These are phyloP conservation scores for Ellobium chinense DNA, from an alignment of 2,888 invertebrate genomes.

Conservation along the genomic window DNA sequence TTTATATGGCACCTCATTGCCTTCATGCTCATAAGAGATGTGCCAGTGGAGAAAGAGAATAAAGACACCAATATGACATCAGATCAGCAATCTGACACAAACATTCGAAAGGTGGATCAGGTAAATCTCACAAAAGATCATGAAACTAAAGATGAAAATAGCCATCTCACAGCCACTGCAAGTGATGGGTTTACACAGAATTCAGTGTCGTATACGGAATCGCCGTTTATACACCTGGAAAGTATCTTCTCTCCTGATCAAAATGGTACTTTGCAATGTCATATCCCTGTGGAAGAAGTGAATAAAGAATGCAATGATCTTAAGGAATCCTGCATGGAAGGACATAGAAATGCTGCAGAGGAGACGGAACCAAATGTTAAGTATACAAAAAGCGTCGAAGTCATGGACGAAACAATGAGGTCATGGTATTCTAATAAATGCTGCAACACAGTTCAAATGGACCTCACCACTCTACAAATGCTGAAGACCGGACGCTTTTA, in stretches of 20 bases:
- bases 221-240: background rate
- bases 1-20: background rate
- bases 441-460: background rate
- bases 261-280: too few species aligned
- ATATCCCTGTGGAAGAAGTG: too few species aligned
- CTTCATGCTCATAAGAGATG: background rate
- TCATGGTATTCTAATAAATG: background rate
- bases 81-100: too few species aligned
- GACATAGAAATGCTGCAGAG: too few species aligned
- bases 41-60: too few species aligned
- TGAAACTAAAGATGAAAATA: background rate
- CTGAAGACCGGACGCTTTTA: background rate
- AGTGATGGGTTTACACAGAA: background rate
- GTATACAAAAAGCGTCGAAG: background rate
- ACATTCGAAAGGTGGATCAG: too few species aligned
- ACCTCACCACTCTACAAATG: background rate
- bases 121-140: background rate
- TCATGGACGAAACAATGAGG: background rate
- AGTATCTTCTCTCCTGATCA: background rate
- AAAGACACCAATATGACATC: too few species aligned
- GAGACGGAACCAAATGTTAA: too few species aligned
- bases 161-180: background rate
- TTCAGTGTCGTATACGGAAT: background rate
- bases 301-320: too few species aligned
- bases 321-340: too few species aligned